phyloP scores from a whole-genome alignment of 2,888 invertebrate species.

The Apamea crenata region DNA sequence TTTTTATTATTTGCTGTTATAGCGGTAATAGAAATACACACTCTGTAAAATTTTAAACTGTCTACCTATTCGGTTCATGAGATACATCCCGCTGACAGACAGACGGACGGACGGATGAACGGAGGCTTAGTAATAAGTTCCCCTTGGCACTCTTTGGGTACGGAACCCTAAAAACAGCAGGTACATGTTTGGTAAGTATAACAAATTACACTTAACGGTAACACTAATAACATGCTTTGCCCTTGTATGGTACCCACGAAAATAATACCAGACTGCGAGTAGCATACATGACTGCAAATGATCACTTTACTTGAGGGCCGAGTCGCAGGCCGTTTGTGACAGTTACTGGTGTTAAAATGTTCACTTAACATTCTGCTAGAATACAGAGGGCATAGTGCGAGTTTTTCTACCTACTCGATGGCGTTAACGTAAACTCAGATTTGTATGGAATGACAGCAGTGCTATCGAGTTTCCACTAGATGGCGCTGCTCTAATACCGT shows the following conservation, averaged over 20 bases:
- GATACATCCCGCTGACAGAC: neutral
- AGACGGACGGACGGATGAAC: neutral
- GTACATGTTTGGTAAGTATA: neutral
- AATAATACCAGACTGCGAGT: constrained; percentile 33
- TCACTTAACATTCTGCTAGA: constrained; percentile 27
- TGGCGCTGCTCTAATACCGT: too few relatives aligned
- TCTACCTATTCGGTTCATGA: neutral
- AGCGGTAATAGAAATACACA: neutral
- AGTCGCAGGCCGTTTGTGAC: constrained; percentile 41
- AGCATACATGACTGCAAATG: constrained; percentile 61
- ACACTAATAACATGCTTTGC: constrained; percentile 17
- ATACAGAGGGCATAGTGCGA: too few relatives aligned
- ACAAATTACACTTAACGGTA: constrained; percentile 40
- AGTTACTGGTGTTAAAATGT: constrained; percentile 47
- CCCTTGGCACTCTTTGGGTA: neutral
- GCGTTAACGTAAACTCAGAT: too few relatives aligned
- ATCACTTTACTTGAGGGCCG: constrained; percentile 59
- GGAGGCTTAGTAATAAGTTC: neutral
- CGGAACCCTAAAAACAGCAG: neutral
- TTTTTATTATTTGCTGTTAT: neutral
- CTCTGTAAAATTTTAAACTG: neutral
- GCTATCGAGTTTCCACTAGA: too few relatives aligned
- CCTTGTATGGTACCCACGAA: constrained; percentile 47
- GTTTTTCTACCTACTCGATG: too few relatives aligned
- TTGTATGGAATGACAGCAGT: too few relatives aligned